Conservation (phyloP, 2,888 invertebrate species). For the Ennomos erosarius region DNA sequence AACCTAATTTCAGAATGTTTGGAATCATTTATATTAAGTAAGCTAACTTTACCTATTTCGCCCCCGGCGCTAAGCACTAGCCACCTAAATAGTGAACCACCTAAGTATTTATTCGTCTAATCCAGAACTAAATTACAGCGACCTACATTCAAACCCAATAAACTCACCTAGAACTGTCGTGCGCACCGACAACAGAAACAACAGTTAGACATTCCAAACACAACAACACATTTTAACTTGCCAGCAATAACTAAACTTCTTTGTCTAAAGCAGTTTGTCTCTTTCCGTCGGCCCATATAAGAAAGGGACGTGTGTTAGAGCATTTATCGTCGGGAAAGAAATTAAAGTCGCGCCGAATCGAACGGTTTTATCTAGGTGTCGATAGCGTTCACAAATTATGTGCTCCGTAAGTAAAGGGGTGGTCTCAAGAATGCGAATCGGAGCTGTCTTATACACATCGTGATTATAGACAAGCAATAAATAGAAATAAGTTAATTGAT, state of each 20-base stretch:
- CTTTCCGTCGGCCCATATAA: conserved; percentile 46
- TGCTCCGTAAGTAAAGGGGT: conserved; percentile 67
- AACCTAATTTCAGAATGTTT: neutral
- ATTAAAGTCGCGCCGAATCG: conserved; percentile 82
- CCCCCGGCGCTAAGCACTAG: neutral
- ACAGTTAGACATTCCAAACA: conserved; percentile 41
- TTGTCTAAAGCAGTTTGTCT: conserved; percentile 59
- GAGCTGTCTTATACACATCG: no score
- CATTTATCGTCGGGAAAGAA: conserved; percentile 80
- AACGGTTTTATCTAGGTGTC: conserved; percentile 82
- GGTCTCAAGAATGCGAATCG: conserved; percentile 34
- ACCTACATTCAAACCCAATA: conserved; percentile 37
- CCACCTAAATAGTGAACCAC: conserved; percentile 5
- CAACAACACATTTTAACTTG: conserved; percentile 54
- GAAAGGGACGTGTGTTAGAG: conserved; percentile 61
- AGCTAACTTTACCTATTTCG: conserved; percentile 6
- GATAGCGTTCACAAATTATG: conserved; percentile 84
- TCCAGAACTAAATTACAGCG: conserved; percentile 28
- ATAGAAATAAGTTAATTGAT: no score
- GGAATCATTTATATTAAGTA: neutral
- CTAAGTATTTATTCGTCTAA: conserved; percentile 29
- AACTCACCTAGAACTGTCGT: conserved; percentile 29
- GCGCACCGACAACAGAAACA: conserved; percentile 26
- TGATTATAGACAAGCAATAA: no score
- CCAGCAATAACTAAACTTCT: conserved; percentile 69